Evolutionary conservation across 2,113 vertebrate species (phyloP).

Genomic region (Centropus unirufus): DNA sequence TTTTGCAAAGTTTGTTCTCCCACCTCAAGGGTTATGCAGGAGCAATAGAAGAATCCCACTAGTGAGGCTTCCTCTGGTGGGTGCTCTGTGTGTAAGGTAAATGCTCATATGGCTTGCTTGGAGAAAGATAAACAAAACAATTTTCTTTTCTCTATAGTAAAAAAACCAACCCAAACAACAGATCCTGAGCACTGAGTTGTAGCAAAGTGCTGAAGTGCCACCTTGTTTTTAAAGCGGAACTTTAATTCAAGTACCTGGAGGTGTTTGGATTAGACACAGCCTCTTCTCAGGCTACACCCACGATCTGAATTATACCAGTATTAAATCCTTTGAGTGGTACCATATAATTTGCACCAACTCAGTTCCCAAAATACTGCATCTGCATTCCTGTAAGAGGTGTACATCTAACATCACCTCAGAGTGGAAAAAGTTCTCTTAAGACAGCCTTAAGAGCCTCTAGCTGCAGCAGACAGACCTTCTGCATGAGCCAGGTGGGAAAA

Average conservation of each 20-base stretch:
- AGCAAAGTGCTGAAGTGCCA: neutral
- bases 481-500: neutral
- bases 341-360: neutral
- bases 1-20: constrained; percentile 36
- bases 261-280: neutral
- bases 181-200: neutral
- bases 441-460: neutral
- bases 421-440: neutral
- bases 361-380: neutral
- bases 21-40: neutral
- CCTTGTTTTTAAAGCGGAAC: neutral
- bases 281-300: constrained; percentile 16
- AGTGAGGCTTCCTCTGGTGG: neutral
- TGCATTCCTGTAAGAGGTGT: neutral
- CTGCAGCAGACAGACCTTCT: neutral
- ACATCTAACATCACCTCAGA: neutral
- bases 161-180: neutral
- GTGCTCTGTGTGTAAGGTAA: neutral
- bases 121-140: neutral
- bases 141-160: no score
- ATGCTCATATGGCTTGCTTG: neutral
- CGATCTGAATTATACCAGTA: neutral
- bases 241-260: neutral
- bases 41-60: neutral
- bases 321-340: neutral